Base-by-base conservation (phyloP, 53 echinoderm and acorn worm genomes). In the Luidia sarsii region DNA sequence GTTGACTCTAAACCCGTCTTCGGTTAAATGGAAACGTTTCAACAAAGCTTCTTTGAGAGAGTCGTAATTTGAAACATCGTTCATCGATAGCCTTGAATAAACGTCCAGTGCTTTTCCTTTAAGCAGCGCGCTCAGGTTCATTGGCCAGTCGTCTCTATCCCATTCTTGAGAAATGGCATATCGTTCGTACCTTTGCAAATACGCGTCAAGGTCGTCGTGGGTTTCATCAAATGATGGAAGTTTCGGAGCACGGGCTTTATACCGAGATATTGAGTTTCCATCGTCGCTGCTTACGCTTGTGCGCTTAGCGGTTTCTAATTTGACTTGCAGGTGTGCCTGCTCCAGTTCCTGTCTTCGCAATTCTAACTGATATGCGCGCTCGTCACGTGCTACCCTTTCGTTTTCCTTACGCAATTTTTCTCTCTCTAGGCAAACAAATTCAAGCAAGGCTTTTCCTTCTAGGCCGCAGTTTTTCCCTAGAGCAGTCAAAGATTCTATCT, bases 201-300 rank as follows among this genome's bases (percentile, higher is more conserved):
- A 80, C 18, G 65, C 64, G 21, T 80, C 80, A 29, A 80, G 33
- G 35, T 80, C 49, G 33, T 80, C 80, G 39, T 65, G 60, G n/a
- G 10, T 14, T 33, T 80, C 80, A 50, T 36, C 48, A 50, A 64
- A 80, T 21, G 64, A 1, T 10, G 80, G 65, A 1, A 80, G 36
- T 45, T 80, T 80, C 0, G 51, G 65, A 10, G 52, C 50, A n/a
- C 59, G 60, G 9, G 33, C 48, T 27, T 80, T 48, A 21, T 3
- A 43, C 6, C 45, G 23, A 4, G 57, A 23, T 15, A 4, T 5
- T 21, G 57, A 20, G 20, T 57, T 57, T 25, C 27, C 27, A n/a
- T n/a, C n/a, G n/a, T n/a, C 27, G 23, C 57, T 57, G 57, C 57
- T 57, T 41, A 41, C 41, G 41, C 41, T 41, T 7, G 6, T 11